Percentiles rank a stretch among this genome's conserved stretches.
phyloP scores from a whole-genome alignment of 2,113 vertebrate species.

The Pseudopipra pipra region DNA sequence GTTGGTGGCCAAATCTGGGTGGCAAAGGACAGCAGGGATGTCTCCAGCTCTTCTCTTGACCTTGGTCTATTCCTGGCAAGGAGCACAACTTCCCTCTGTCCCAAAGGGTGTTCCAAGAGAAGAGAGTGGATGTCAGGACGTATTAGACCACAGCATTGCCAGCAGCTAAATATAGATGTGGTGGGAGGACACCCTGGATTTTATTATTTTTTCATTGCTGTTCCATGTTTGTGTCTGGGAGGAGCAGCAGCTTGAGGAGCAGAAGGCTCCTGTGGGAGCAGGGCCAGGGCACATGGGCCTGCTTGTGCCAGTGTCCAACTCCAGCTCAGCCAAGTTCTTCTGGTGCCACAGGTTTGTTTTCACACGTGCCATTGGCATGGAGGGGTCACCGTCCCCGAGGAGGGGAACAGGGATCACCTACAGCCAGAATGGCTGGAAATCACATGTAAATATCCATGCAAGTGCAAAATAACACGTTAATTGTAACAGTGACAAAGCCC shows the following conservation, averaged over 20 bases:
- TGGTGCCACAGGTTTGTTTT: background rate
- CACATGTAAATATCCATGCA: background rate
- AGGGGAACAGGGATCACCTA: background rate
- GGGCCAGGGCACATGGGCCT: background rate
- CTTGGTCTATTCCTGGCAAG: background rate
- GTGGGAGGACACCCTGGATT: background rate
- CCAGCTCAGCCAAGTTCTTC: background rate
- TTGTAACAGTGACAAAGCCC: background rate
- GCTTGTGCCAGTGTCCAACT: background rate
- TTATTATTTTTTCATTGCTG: background rate
- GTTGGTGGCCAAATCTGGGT: background rate
- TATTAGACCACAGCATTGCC: background rate
- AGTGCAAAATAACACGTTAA: background rate
- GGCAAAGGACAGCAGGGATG: background rate
- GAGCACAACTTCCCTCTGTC: background rate
- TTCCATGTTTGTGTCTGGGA: background rate
- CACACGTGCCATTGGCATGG: rapidly evolving
- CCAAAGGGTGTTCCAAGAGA: background rate
- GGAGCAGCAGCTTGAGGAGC: background rate
- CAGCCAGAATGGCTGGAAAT: background rate
- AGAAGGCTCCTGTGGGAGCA: background rate
- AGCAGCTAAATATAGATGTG: background rate
- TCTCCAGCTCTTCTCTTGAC: background rate
- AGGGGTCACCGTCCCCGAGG: background rate
- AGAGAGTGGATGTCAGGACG: background rate